phyloP scores from a whole-genome alignment of 1,140 invertebrate genomes.

The Geopemphigus sp. region DNA sequence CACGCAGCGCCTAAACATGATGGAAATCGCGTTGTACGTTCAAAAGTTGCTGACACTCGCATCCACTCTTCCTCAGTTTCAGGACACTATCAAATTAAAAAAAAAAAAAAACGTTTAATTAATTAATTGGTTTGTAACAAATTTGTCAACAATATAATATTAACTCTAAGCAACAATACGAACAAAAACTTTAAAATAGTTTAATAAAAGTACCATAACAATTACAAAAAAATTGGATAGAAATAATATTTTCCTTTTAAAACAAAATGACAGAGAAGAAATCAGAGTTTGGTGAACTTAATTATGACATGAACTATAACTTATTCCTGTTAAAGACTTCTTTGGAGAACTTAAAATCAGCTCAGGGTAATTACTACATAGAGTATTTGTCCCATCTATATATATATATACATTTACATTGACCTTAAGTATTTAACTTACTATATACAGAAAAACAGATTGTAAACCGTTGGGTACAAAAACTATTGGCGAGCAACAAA shows the following conservation, averaged over 20 bases:
- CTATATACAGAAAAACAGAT: slow-evolving; percentile 12
- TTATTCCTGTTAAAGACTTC: slow-evolving; percentile 1
- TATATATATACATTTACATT: no score
- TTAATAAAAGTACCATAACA: no score
- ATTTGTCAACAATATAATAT: background rate
- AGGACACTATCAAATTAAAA: background rate
- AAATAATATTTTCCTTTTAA: background rate
- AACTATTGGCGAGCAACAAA: slow-evolving; percentile 56
- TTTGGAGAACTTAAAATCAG: background rate
- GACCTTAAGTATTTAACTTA: no score
- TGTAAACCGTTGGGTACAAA: slow-evolving; percentile 58
- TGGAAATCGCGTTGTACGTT: slow-evolving; percentile 56
- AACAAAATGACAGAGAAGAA: background rate
- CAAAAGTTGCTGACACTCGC: slow-evolving; percentile 53
- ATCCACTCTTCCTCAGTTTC: slow-evolving; percentile 53
- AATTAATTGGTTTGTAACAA: background rate
- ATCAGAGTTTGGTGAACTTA: background rate
- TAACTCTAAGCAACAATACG: background rate
- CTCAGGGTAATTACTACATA: background rate
- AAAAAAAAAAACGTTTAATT: slow-evolving; percentile 10
- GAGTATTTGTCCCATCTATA: no score
- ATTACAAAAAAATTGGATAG: background rate
- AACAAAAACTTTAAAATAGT: no score
- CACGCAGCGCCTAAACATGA: slow-evolving; percentile 56
- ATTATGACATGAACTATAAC: slow-evolving; percentile 29